Conservation (phyloP, 1,140 invertebrate species). For the Limonius californicus region DNA sequence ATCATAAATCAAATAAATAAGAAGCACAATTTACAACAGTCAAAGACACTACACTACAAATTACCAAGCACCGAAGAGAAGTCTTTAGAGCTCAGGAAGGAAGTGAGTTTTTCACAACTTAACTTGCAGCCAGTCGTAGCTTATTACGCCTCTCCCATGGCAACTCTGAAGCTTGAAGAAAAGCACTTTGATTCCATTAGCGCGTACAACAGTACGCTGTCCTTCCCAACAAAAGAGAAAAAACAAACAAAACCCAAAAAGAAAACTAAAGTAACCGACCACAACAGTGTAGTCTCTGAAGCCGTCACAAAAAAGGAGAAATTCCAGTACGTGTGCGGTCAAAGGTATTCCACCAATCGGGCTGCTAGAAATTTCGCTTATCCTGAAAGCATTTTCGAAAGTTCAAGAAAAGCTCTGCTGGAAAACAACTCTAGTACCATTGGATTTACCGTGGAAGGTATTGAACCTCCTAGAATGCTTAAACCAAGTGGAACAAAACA, state of each 20-base stretch:
- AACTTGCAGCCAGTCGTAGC: background rate
- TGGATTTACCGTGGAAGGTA: conserved; percentile 26
- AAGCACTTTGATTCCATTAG: background rate
- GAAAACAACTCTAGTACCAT: conserved; percentile 2
- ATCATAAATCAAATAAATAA: no score
- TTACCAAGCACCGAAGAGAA: background rate
- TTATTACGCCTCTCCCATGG: background rate
- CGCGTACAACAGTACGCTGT: background rate
- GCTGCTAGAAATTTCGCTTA: no score
- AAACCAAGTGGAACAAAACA: background rate
- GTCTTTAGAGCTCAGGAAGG: background rate
- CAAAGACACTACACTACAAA: no score
- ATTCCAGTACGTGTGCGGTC: no score
- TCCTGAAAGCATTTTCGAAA: no score
- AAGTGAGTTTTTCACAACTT: conserved; percentile 3
- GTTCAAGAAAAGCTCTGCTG: background rate
- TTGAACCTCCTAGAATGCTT: conserved; percentile 29
- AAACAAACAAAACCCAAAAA: conserved; percentile 27
- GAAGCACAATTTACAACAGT: no score
- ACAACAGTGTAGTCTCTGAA: no score
- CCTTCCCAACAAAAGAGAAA: conserved; percentile 21
- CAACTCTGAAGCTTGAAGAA: background rate
- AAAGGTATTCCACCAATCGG: no score
- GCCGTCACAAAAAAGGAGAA: no score
- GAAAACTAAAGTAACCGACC: no score